These are phyloP conservation scores for Sebastes oblongus DNA, from an alignment of 2,797 vertebrate species.

Conservation along the genomic window DNA sequence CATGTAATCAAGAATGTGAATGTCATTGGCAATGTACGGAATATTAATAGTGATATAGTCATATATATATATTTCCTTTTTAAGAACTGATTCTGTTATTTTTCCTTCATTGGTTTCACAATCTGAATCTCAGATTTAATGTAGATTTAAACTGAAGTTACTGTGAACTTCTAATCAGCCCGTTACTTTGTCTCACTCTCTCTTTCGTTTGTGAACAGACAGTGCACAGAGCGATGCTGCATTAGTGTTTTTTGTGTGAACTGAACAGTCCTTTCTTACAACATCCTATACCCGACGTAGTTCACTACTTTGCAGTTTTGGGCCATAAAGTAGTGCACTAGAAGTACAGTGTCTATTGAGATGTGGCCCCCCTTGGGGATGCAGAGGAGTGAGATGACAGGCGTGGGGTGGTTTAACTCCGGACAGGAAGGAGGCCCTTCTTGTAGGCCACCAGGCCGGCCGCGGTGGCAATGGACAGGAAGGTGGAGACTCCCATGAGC, in stretches of 20 bases:
- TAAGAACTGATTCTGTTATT: neutral
- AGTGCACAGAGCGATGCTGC: neutral
- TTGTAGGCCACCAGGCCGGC: conserved; percentile 85
- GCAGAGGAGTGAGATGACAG: conserved; percentile 15
- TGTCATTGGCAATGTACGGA: conserved; percentile 55
- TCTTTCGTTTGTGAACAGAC: neutral
- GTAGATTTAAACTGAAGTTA: conserved; percentile 11
- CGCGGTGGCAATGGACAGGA: conserved; percentile 79
- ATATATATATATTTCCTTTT: neutral
- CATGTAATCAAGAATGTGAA: conserved; percentile 29
- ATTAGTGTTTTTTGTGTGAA: conserved; percentile 24
- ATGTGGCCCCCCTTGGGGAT: neutral
- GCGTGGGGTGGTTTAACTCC: conserved; percentile 49
- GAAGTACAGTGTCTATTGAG: conserved; percentile 29
- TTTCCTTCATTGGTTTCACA: conserved; percentile 43
- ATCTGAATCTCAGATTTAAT: conserved; percentile 25
- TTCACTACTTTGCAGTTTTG: conserved; percentile 16
- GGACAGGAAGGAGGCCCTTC: conserved; percentile 82
- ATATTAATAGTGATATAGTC: conserved; percentile 1
- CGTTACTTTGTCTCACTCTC: neutral
- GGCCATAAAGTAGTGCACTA: conserved; percentile 31
- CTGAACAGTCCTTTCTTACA: conserved; percentile 37
- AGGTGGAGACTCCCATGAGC: conserved; percentile 84
- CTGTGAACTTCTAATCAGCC: neutral
- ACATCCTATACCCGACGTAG: neutral